phyloP scores from a whole-genome alignment of 2,797 vertebrate genomes.

The Dallia pectoralis region DNA sequence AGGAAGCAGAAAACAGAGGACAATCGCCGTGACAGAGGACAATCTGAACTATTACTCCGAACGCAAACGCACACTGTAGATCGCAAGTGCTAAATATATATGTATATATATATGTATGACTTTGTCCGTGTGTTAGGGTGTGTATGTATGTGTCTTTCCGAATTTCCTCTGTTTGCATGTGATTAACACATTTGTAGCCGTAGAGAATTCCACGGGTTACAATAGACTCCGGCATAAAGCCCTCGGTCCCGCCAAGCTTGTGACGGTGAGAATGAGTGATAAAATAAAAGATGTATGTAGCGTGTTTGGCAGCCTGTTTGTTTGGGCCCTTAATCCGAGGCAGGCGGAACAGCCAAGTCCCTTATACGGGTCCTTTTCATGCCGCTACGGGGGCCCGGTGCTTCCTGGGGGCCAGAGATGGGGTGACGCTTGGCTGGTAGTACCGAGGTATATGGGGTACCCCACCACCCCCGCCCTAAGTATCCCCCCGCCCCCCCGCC shows the following conservation, averaged over 20 bases:
- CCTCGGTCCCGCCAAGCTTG: background rate
- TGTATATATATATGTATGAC: too few species aligned
- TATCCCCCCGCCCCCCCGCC: conserved; percentile 60
- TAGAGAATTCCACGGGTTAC: background rate
- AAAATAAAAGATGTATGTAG: conserved; percentile 49
- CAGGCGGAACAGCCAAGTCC: conserved; percentile 70
- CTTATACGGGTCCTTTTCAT: conserved; percentile 78
- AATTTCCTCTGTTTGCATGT: background rate
- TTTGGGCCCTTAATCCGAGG: conserved; percentile 68
- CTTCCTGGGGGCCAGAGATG: conserved; percentile 48
- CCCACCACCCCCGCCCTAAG: conserved; percentile 49
- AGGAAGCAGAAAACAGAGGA: too few species aligned
- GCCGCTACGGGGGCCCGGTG: conserved; percentile 55
- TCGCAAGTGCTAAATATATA: too few species aligned
- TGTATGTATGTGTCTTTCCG: background rate
- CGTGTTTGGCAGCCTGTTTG: conserved; percentile 54
- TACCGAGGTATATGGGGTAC: conserved; percentile 23
- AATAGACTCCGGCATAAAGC: background rate
- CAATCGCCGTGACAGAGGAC: too few species aligned
- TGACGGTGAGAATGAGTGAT: conserved; percentile 45
- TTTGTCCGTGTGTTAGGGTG: background rate
- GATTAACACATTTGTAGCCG: background rate
- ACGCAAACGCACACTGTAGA: too few species aligned
- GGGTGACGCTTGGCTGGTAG: conserved; percentile 36
- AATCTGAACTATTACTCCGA: too few species aligned